Evolutionary conservation across 2,797 vertebrate genomes (phyloP).

Genomic region (Sciurus vulgaris): DNA sequence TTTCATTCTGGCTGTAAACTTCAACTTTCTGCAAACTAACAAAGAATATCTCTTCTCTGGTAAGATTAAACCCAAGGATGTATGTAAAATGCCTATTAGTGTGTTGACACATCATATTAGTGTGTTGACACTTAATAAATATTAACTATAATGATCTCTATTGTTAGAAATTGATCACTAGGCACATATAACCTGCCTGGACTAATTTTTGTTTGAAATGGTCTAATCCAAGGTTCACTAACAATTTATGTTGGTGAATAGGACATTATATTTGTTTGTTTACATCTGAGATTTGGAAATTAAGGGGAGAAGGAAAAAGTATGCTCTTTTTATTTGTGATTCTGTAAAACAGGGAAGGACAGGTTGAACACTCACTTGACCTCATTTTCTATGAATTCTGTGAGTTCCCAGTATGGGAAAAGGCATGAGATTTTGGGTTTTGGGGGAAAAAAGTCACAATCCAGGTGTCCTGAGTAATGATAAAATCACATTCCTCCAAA

Average conservation of each 20-base stretch:
- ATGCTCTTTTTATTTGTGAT: background rate
- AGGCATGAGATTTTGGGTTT: background rate
- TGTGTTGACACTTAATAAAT: background rate
- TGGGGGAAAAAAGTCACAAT: accelerated
- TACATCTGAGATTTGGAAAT: background rate
- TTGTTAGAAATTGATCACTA: background rate
- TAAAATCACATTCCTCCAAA: conserved; percentile 3
- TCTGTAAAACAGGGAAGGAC: background rate
- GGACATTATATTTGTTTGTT: background rate
- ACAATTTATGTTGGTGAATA: background rate
- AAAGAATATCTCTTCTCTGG: background rate
- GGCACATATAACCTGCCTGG: background rate
- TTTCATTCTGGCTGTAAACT: background rate
- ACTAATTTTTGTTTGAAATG: conserved; percentile 48
- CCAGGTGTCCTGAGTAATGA: background rate
- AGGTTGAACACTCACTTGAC: no score
- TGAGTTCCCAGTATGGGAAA: background rate
- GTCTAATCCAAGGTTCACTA: background rate
- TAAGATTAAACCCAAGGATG: background rate
- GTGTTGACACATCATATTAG: background rate
- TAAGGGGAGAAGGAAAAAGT: background rate
- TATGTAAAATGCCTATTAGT: background rate
- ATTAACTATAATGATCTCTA: background rate
- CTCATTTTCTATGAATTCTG: background rate
- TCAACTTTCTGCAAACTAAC: background rate